Evolutionary conservation across 2,888 invertebrate species (phyloP).

Genomic region (Drosophila parthenogenetica): DNA sequence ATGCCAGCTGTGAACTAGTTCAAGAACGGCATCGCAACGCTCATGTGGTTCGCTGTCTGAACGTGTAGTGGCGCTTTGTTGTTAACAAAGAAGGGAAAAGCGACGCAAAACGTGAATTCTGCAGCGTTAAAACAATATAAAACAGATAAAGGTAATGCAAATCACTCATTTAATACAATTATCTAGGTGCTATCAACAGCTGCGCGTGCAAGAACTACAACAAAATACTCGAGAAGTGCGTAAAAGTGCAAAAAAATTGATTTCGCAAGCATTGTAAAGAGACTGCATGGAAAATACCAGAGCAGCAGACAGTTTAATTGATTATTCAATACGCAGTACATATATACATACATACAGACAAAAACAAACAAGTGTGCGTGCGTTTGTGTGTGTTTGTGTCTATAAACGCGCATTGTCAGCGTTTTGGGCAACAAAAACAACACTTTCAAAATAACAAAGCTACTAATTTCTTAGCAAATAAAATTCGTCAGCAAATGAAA

Average conservation of each 20-base stretch:
- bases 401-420: constrained; percentile 39
- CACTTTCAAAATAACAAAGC: constrained; percentile 34
- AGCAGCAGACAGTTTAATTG: constrained; percentile 66
- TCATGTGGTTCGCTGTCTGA: constrained; percentile 39
- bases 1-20: constrained; percentile 46
- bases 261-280: constrained; percentile 47
- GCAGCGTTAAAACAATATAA: constrained; percentile 41
- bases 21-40: constrained; percentile 16
- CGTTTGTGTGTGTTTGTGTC: constrained; percentile 37
- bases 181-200: constrained; percentile 10
- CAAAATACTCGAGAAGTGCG: constrained; percentile 6
- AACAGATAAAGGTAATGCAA: constrained; percentile 69
- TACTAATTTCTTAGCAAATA: constrained; percentile 56
- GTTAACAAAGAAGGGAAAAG: constrained; percentile 68
- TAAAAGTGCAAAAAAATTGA: constrained; percentile 33
- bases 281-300: constrained; percentile 64
- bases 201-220: constrained; percentile 16
- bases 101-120: constrained; percentile 65
- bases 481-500: constrained; percentile 55
- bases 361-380: constrained; percentile 16
- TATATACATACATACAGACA: constrained; percentile 20
- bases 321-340: constrained; percentile 76
- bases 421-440: constrained; percentile 48
- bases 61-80: constrained; percentile 54
- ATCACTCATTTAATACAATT: constrained; percentile 12